These are phyloP conservation scores for Hyaena hyaena DNA, from an alignment of 2,113 vertebrate genomes.

Conservation along the genomic window DNA sequence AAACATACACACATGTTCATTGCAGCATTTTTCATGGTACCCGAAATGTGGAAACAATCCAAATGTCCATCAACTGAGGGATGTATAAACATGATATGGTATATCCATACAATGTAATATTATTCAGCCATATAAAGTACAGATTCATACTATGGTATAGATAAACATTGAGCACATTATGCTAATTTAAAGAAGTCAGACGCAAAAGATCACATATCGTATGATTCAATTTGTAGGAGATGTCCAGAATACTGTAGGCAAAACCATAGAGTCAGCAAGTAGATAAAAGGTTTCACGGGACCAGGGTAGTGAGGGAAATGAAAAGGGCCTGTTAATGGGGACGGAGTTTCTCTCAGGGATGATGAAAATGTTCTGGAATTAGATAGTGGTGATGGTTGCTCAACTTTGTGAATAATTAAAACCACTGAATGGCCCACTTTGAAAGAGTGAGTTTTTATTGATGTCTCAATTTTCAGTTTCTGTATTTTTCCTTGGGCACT, in stretches of 20 bases:
- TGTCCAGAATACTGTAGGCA: background rate
- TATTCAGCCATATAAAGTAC: background rate
- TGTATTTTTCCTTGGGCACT: background rate
- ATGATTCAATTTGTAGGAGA: background rate
- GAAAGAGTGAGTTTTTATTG: background rate
- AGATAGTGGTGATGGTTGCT: background rate
- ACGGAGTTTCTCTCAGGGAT: background rate
- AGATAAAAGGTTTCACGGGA: background rate
- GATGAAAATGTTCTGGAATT: background rate
- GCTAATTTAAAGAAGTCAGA: background rate
- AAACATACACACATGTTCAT: background rate
- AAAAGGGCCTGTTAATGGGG: background rate
- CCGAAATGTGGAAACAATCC: background rate
- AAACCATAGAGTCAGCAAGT: background rate
- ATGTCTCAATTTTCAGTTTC: background rate
- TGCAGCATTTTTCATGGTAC: background rate
- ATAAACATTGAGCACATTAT: slow-evolving; percentile 3
- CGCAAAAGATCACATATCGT: background rate
- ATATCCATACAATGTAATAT: background rate
- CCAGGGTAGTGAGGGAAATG: background rate
- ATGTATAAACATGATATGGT: background rate
- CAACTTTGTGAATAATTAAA: background rate
- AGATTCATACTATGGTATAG: background rate
- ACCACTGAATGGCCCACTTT: background rate
- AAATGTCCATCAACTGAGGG: background rate